Percentiles rank a stretch among this genome's conserved stretches.
Conservation (phyloP, 2,888 invertebrate genomes). For the Tiliacea citrago region DNA sequence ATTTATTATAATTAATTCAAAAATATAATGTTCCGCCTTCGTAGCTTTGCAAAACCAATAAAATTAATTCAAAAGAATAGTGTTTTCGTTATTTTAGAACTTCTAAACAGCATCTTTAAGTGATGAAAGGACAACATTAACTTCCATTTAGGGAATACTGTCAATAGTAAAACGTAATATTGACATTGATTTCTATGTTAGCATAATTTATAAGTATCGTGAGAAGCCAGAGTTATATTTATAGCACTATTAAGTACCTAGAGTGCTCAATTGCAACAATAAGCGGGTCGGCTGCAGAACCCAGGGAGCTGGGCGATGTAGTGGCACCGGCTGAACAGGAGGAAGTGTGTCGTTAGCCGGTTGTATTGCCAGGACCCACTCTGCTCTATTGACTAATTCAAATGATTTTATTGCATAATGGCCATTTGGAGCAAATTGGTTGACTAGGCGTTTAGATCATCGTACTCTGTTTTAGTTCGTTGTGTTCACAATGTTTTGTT, state of each 20-base stretch:
- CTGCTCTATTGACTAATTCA: conserved; percentile 88
- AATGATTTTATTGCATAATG: conserved; percentile 89
- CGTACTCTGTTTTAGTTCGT: conserved; percentile 51
- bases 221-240: conserved; percentile 68
- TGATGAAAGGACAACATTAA: conserved; percentile 23
- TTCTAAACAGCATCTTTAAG: conserved; percentile 13
- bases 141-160: conserved; percentile 22
- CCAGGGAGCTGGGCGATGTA: conserved; percentile 65
- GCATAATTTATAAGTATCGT: conserved; percentile 62
- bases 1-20: not conserved
- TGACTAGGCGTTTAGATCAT: conserved; percentile 70
- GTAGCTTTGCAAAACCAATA: conserved; percentile 7
- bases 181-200: conserved; percentile 51
- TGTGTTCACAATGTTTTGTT: conserved; percentile 35
- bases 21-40: conserved; percentile 6
- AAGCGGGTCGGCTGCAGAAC: conserved; percentile 63
- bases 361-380: conserved; percentile 81
- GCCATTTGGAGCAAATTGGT: conserved; percentile 72
- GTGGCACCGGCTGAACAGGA: conserved; percentile 63
- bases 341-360: conserved; percentile 84
- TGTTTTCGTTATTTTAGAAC: conserved; percentile 40
- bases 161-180: conserved; percentile 48
- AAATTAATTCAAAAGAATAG: conserved; percentile 11
- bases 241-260: conserved; percentile 52
- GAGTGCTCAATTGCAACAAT: conserved; percentile 66